Base-by-base conservation (phyloP, 92 coral and sea anemone genomes). In the Diadumene lineata region DNA sequence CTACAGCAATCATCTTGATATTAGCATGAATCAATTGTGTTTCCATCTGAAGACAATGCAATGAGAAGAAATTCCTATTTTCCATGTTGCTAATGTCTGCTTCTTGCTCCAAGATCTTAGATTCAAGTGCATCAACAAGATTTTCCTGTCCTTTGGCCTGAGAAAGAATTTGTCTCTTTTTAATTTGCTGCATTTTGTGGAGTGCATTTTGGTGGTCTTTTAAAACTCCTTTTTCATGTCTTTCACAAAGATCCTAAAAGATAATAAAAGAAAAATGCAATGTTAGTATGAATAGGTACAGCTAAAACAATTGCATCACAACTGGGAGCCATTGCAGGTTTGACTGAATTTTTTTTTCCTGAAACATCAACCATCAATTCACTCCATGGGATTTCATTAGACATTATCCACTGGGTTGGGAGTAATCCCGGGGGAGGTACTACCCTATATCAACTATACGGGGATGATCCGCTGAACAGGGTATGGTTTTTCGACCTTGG, bases 121-220 rank as follows among this genome's bases (percentile, higher is more conserved):
- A 78, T 69, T 96, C 99, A 70, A 96, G 85, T 44, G 90, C 92
- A 50, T 96, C 99, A 0, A 96, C 92, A 43, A 88, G 78, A 38
- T 86, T 80, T n/a, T 96, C 99, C 28, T 96, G 99, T 0, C 99
- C 99, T 64, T 89, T 88, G 66, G 99, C 99, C 31, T 96, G 99
- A 1, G 99, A 97, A 9, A 92, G 81, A 55, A 96, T 96, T 75
- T 96, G 99, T 21, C 99, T 85, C 63, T 96, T 96, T 77, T 96
- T 96, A 48, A 96, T 96, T 78, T 91, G 97, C 63, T 96, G 99
- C 99, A 96, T 96, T 67, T 92, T 96, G 28, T 91, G 97, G 29
- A 96, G 81, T 0, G 99, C 91, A 71, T 96, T 88, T 68, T 96
- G 99, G 56, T 96, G 99, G 77, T 96, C 99, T 60, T 96, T 96